phyloP scores from a whole-genome alignment of 2,113 vertebrate genomes.

The Otolemur garnettii region DNA sequence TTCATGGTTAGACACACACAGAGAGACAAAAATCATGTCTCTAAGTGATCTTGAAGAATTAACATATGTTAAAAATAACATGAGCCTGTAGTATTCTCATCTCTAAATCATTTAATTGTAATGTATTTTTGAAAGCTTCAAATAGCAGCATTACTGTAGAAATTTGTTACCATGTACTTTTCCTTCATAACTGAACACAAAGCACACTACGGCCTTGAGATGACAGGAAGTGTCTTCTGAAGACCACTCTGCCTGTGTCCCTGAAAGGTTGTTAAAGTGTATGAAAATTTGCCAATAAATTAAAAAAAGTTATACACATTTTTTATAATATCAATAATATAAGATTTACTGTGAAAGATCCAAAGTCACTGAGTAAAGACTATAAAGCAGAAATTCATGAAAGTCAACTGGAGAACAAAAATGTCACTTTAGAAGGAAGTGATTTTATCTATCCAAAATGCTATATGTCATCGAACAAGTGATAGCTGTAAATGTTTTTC shows the following conservation, averaged over 20 bases:
- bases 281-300: constrained; percentile 3
- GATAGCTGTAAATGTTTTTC: constrained; percentile 29
- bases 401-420: not conserved
- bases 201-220: not conserved
- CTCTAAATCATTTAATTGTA: not conserved
- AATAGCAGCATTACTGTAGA: not conserved
- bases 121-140: not conserved
- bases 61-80: not conserved
- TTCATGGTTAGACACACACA: not conserved
- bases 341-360: constrained; percentile 45
- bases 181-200: not conserved
- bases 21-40: not conserved
- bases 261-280: not conserved
- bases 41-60: not conserved
- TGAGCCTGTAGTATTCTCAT: not conserved
- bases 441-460: constrained; percentile 4
- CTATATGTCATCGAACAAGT: constrained; percentile 53
- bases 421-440: not conserved
- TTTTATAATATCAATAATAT: not conserved
- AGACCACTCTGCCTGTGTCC: not conserved
- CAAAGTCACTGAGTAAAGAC: constrained; percentile 56
- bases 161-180: not conserved
- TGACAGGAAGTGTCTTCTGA: not conserved
- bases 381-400: not conserved
- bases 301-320: not conserved